phyloP scores from a whole-genome alignment of 1,140 invertebrate species.

The Dufourea novaeangliae region DNA sequence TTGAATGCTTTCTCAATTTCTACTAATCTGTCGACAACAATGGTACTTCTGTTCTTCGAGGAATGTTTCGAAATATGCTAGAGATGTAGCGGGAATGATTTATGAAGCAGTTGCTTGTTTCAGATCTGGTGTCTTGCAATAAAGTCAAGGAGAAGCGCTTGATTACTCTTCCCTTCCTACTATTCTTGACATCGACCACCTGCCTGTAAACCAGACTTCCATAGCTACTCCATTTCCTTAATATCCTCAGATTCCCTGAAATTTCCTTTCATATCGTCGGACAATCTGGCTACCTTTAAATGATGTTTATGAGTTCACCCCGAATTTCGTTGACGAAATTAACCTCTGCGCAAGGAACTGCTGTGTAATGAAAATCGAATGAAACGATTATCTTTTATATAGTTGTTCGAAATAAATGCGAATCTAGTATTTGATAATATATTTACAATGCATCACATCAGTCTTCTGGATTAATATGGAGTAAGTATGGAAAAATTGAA shows the following conservation, averaged over 20 bases:
- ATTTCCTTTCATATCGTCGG: conserved; percentile 1
- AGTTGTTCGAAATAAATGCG: background rate
- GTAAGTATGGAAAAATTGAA: no score
- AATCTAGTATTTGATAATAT: background rate
- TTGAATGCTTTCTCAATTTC: conserved; percentile 1
- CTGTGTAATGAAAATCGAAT: background rate
- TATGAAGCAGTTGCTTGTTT: conserved; percentile 54
- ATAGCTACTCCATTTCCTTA: conserved; percentile 12
- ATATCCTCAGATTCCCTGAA: conserved; percentile 25
- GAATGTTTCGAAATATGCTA: conserved; percentile 32
- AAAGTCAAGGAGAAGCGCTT: conserved; percentile 36
- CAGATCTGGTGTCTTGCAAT: conserved; percentile 43
- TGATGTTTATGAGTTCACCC: background rate
- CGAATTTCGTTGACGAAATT: background rate
- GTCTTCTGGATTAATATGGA: no score
- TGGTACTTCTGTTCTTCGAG: background rate
- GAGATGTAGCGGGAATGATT: conserved; percentile 41
- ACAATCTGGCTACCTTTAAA: background rate
- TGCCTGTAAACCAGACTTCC: conserved; percentile 12
- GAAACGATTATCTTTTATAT: background rate
- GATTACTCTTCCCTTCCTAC: conserved; percentile 44
- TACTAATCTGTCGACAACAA: background rate
- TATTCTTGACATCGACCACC: conserved; percentile 19
- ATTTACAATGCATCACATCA: background rate
- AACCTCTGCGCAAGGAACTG: background rate